phyloP scores from a whole-genome alignment of 2,113 vertebrate species.

The Cryptotis parvus region DNA sequence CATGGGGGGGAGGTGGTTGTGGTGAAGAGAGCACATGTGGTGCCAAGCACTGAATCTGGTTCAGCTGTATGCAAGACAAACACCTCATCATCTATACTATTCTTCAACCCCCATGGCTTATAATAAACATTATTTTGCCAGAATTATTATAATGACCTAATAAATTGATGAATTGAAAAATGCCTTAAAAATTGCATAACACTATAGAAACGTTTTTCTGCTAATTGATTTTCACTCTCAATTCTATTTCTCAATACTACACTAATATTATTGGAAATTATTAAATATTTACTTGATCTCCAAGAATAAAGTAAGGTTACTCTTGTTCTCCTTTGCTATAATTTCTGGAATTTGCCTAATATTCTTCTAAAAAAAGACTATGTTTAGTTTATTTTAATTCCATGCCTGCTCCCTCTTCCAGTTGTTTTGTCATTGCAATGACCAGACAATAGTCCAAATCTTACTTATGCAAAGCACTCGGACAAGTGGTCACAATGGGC shows the following conservation, averaged over 20 bases:
- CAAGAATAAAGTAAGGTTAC: background rate
- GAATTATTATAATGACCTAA: background rate
- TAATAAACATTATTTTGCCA: background rate
- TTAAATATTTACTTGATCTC: conserved; percentile 25
- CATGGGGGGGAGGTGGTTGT: too few relatives aligned
- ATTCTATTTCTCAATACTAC: background rate
- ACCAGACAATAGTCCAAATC: background rate
- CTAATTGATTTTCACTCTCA: background rate
- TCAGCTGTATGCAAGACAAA: too few relatives aligned
- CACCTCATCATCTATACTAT: too few relatives aligned
- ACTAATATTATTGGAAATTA: conserved; percentile 43
- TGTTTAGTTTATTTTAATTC: too few relatives aligned
- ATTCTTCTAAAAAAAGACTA: conserved; percentile 5
- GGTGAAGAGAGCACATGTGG: too few relatives aligned
- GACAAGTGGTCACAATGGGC: background rate
- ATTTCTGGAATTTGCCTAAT: conserved; percentile 59
- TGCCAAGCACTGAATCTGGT: too few relatives aligned
- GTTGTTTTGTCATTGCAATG: too few relatives aligned
- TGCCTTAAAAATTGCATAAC: background rate
- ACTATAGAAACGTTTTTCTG: background rate
- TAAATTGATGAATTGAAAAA: background rate
- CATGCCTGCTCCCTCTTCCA: too few relatives aligned
- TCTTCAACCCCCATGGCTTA: too few relatives aligned
- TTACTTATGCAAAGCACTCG: conserved; percentile 35
- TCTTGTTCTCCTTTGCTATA: conserved; percentile 14